Evolutionary conservation across 2,113 vertebrate genomes (phyloP), one percentile per base, ranked within the genome.

Genomic region (Puntigrus tetrazona): DNA sequence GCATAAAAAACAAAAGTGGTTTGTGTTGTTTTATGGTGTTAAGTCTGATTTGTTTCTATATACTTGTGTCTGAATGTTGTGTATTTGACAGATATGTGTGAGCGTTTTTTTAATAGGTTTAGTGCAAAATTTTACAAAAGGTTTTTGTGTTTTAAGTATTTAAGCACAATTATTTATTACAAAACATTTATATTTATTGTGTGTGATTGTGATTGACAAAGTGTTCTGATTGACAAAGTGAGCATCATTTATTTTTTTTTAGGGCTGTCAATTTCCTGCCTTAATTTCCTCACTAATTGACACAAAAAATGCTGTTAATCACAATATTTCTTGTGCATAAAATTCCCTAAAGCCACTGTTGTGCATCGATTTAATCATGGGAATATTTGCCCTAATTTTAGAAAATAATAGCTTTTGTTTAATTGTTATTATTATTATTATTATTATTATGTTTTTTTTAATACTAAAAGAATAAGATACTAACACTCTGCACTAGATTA

Each of bases 1-100:
- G 29, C 63, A 31, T 67, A 67, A 67, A n/a, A 63, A 67, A 65
- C 14, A 1, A 31, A 67, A 63, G 1, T 63, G 11, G 29, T 27
- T 31, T 50, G 52, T 61, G 36, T 43, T 41, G 22, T 5, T 72
- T 43, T 43, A n/a, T 72, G 2, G 69, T 72, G 20, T 11, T 77
- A 57, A 14, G 9, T 77, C 75, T n/a, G 13, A 78, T 27, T 61
- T 61, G 36, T 78, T 59, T 61, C 38, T n/a, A 41, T 61, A 55
- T 78, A 55, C 43, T 52, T 57, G 75, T 10, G 36, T 43, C 55
- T 43, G 34, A 41, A 61, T 79, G 13, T 79, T 63, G 36, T 79
- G n/a, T 63, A 27, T 78, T 25, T 57, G 20, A 43, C 43, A 20
- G 22, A 18, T 61, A 43, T 27, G 27, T 57, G 52, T 7, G 52